These are phyloP conservation scores for Enoplolaimus lenunculus DNA, from an alignment of 2,888 invertebrate species.

Conservation along the genomic window DNA sequence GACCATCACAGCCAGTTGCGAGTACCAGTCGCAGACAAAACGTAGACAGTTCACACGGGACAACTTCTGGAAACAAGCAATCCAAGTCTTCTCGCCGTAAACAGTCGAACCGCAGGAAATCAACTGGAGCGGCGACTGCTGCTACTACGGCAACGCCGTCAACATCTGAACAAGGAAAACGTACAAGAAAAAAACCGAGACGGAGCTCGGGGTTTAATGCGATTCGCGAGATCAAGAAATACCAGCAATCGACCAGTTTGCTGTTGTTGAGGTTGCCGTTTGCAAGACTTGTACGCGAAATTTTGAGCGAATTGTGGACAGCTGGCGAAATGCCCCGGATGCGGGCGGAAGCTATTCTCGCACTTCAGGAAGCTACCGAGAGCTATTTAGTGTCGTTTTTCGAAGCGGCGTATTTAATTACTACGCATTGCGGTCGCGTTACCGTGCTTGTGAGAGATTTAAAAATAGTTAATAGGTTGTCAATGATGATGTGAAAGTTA, in stretches of 20 bases:
- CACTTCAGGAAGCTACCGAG: not conserved
- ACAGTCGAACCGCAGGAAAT: too few species aligned
- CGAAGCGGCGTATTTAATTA: not conserved
- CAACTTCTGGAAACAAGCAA: too few species aligned
- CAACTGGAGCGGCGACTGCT: too few species aligned
- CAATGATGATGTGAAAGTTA: too few species aligned
- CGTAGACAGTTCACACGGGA: too few species aligned
- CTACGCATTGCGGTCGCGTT: not conserved
- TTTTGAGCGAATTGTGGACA: not conserved
- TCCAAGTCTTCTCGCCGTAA: too few species aligned
- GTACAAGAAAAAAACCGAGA: too few species aligned
- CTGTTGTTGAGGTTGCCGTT: not conserved
- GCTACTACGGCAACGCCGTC: too few species aligned
- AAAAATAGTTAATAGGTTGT: not conserved
- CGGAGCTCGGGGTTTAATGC: too few species aligned
- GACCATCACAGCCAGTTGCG: too few species aligned
- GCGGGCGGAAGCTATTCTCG: not conserved
- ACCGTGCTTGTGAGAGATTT: not conserved
- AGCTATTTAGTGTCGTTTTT: not conserved
- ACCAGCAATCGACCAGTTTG: not conserved
- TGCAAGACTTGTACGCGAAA: not conserved
- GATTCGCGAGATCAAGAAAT: not conserved
- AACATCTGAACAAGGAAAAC: too few species aligned
- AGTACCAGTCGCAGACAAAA: too few species aligned
- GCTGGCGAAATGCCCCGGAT: not conserved